Evolutionary conservation across 2,888 invertebrate species (phyloP), one percentile per base, ranked within the genome.

Genomic region (Sepiola atlantica): DNA sequence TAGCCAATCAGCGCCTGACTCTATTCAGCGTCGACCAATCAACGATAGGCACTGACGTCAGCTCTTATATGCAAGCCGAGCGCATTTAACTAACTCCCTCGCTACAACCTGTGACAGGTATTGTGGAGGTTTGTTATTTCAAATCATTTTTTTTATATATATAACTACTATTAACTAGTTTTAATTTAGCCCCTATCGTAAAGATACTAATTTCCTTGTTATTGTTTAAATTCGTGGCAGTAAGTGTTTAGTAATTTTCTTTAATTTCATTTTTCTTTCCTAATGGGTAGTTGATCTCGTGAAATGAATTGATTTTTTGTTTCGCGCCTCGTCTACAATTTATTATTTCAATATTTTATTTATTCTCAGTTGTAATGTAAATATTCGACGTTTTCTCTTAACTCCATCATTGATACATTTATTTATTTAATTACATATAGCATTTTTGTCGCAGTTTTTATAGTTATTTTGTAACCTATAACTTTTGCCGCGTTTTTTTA

Each of bases 41-140:
- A 77, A 32, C n/a, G 16, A 77, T 14, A n/a, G 18, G 77, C 77
- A 77, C 77, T 77, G 77, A 77, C 77, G 77, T 77, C 77, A 77
- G 77, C 77, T 77, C 77, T 77, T 77, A n/a, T 77, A 77, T 77
- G 77, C 77, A 77, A 77, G 77, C n/a, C 77, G 32, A 77, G 77
- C n/a, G 77, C 77, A 32, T 77, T 77, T 77, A 77, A n/a, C 77
- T 28, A 77, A 32, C 77, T 77, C n/a, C 77, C n/a, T 77, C 32
- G 77, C 77, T 77, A 77, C 77, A 77, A 77, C 77, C 77, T 77
- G 77, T 77, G 77, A 77, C 77, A 77, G 77, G 77, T 77, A 77
- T 77, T 77, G 77, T 77, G 77, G 77, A 77, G 77, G 77, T 77
- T 77, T 77, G 77, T 77, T 77, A 77, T 77, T 77, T 77, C 77